phyloP scores from a whole-genome alignment of 2,888 invertebrate species.

The Lithodes maja region DNA sequence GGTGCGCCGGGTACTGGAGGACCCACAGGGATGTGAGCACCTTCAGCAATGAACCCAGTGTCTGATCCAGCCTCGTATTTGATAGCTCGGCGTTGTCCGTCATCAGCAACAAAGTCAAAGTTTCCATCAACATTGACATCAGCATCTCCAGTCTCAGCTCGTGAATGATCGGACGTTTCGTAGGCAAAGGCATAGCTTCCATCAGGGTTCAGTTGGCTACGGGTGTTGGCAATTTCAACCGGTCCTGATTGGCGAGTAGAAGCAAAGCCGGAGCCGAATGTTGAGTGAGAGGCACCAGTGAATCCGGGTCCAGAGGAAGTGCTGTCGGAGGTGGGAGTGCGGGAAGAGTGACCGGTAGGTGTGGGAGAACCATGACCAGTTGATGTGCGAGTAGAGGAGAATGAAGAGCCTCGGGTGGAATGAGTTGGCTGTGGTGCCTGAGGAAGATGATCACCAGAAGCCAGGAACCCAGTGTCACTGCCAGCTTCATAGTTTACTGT shows the following conservation, averaged over 20 bases:
- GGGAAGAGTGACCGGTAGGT: background rate
- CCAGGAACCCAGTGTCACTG: conserved; percentile 67
- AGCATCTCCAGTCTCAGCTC: conserved; percentile 67
- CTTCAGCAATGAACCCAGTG: conserved; percentile 70
- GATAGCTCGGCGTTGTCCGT: conserved; percentile 69
- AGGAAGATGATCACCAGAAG: conserved; percentile 71
- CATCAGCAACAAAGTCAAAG: conserved; percentile 71
- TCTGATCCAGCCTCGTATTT: conserved; percentile 70
- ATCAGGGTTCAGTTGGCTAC: conserved; percentile 42
- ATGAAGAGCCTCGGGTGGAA: background rate
- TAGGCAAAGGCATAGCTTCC: conserved; percentile 69
- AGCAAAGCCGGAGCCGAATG: background rate
- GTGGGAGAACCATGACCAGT: background rate
- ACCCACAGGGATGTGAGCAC: conserved; percentile 69
- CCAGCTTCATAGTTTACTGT: conserved; percentile 70
- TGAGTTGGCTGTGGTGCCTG: conserved; percentile 35
- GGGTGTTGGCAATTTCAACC: conserved; percentile 46
- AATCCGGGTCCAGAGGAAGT: background rate
- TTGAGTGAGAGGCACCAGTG: background rate
- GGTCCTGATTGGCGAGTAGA: background rate
- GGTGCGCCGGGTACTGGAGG: conserved; percentile 68
- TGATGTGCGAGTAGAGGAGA: background rate
- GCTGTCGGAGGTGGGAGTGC: background rate
- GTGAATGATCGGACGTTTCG: conserved; percentile 68
- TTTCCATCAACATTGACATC: conserved; percentile 67